These are phyloP conservation scores for Aphelocoma californica DNA, from an alignment of 2,797 vertebrate genomes.

Conservation along the genomic window DNA sequence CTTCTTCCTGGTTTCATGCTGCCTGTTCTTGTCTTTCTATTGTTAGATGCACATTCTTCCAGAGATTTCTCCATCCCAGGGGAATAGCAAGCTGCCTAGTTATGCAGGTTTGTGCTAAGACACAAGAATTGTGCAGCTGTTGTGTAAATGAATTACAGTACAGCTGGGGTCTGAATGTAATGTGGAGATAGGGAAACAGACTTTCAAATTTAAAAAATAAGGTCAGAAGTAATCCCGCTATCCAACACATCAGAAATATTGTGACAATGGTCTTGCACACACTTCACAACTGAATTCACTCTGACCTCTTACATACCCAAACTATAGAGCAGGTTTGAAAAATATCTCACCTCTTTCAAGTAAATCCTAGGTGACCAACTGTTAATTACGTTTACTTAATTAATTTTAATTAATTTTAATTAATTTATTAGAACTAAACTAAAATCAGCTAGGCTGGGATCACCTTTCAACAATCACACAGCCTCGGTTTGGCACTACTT, in stretches of 20 bases:
- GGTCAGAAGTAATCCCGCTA: not conserved
- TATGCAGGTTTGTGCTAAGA: constrained; percentile 14
- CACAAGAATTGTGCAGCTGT: not conserved
- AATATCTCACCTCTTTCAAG: not conserved
- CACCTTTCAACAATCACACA: not conserved
- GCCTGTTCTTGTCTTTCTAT: not conserved
- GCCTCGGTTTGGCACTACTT: not conserved
- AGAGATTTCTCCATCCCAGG: not conserved
- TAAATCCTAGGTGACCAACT: not conserved
- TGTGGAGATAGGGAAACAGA: not conserved
- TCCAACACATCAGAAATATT: not conserved
- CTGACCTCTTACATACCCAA: not conserved
- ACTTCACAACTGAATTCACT: not conserved
- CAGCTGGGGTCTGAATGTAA: not conserved
- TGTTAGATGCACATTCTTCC: constrained; percentile 7
- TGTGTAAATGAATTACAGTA: not conserved
- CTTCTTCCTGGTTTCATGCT: not conserved
- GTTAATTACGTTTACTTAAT: not conserved
- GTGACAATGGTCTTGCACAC: not conserved
- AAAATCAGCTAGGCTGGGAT: not conserved
- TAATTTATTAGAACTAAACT: not conserved
- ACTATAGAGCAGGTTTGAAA: not conserved
- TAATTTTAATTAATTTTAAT: not conserved
- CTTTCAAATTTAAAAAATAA: not conserved
- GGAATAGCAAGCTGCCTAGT: not conserved